These are phyloP conservation scores for Mesoclemmys tuberculata DNA, from an alignment of 2,113 vertebrate species.

Conservation along the genomic window DNA sequence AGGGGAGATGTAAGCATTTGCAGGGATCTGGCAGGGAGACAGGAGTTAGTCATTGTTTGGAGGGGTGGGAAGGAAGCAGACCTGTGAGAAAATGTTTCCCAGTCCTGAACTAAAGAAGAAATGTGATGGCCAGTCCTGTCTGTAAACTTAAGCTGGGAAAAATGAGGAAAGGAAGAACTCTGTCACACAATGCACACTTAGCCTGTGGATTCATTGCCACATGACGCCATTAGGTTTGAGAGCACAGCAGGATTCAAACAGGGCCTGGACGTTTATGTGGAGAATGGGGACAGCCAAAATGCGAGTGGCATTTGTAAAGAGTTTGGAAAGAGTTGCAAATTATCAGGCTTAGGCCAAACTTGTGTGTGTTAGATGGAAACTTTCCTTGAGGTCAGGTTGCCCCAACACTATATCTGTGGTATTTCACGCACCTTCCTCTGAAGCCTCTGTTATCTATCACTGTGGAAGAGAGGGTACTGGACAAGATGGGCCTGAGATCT, in stretches of 20 bases:
- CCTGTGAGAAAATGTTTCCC: not conserved
- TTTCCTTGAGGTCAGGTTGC: not conserved
- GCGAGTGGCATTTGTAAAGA: not conserved
- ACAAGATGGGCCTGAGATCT: not conserved
- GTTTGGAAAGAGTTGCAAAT: not conserved
- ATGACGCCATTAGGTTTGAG: not conserved
- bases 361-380: not conserved
- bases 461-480: not conserved
- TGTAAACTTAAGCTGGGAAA: not conserved
- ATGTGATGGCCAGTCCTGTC: not conserved
- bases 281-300: too few species aligned
- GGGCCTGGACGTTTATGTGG: not conserved
- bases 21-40: not conserved
- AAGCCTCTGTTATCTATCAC: not conserved
- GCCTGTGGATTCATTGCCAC: not conserved
- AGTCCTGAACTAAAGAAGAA: not conserved
- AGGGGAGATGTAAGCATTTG: not conserved
- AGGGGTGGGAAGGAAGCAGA: rapidly evolving
- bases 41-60: not conserved
- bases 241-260: not conserved
- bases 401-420: too few species aligned
- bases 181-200: rapidly evolving
- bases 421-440: too few species aligned
- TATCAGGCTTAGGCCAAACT: not conserved
- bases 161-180: not conserved